Conservation (phyloP, 2,113 vertebrate genomes). For the Passer domesticus region DNA sequence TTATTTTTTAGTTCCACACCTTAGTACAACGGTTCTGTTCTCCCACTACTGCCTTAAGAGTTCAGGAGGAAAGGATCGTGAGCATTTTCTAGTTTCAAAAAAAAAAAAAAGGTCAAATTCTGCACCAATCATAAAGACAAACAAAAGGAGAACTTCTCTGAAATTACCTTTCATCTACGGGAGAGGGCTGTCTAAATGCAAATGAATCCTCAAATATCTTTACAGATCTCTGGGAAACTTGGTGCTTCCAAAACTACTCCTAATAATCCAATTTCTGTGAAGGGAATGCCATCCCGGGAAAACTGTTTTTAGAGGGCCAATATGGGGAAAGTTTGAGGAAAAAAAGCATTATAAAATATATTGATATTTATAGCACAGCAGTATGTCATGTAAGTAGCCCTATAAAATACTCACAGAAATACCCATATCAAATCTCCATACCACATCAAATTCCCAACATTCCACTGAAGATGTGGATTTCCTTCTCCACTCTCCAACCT, state of each 20-base stretch:
- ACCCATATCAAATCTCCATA: background rate
- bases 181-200: background rate
- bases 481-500: background rate
- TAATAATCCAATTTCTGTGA: background rate
- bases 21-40: background rate
- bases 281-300: background rate
- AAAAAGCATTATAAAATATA: background rate
- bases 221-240: background rate
- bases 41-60: background rate
- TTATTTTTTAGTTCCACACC: background rate
- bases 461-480: background rate
- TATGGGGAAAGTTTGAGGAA: background rate
- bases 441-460: background rate
- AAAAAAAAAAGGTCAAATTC: background rate
- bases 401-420: background rate
- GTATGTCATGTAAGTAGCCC: background rate
- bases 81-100: background rate
- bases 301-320: background rate
- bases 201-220: background rate
- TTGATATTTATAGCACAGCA: background rate
- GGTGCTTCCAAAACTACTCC: background rate
- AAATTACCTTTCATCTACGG: background rate
- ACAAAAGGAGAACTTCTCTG: background rate
- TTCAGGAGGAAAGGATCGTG: background rate
- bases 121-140: background rate